A percentile compares a stretch with the other conserved stretches of the same genome.
Evolutionary conservation across 2,113 vertebrate genomes (phyloP).

Genomic region (Pseudorectes ferrugineus): DNA sequence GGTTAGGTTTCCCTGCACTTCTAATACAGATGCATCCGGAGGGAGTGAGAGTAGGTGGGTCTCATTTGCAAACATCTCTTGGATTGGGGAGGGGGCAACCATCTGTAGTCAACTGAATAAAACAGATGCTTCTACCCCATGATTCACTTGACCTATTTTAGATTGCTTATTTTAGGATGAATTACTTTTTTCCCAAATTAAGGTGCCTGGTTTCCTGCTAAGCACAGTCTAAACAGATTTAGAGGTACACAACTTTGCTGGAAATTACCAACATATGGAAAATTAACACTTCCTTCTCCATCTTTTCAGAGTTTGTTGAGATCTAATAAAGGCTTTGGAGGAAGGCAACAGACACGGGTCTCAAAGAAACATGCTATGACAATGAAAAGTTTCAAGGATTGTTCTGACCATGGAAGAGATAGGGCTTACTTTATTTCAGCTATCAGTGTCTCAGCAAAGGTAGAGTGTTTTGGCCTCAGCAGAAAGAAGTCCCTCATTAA

Average conservation of each 20-base stretch:
- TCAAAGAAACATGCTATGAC: neutral
- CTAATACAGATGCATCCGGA: neutral
- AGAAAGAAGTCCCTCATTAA: neutral
- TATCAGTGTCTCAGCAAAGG: neutral
- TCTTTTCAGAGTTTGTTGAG: neutral
- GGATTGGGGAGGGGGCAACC: rapidly evolving
- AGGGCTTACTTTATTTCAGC: neutral
- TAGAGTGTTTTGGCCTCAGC: neutral
- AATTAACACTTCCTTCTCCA: neutral
- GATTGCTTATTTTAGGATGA: neutral
- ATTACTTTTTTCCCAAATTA: neutral
- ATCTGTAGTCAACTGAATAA: neutral
- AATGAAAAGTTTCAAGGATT: neutral
- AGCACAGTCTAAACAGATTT: neutral
- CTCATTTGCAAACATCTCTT: neutral
- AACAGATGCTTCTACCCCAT: neutral
- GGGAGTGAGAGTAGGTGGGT: neutral
- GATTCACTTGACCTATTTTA: neutral
- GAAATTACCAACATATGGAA: neutral
- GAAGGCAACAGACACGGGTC: neutral
- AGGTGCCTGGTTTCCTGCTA: rapidly evolving
- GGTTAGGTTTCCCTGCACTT: neutral
- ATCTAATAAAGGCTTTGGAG: neutral
- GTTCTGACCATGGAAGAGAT: neutral
- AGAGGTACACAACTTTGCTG: neutral